Conservation (phyloP, 2,113 vertebrate genomes). For the Himantopus leucocephalus region DNA sequence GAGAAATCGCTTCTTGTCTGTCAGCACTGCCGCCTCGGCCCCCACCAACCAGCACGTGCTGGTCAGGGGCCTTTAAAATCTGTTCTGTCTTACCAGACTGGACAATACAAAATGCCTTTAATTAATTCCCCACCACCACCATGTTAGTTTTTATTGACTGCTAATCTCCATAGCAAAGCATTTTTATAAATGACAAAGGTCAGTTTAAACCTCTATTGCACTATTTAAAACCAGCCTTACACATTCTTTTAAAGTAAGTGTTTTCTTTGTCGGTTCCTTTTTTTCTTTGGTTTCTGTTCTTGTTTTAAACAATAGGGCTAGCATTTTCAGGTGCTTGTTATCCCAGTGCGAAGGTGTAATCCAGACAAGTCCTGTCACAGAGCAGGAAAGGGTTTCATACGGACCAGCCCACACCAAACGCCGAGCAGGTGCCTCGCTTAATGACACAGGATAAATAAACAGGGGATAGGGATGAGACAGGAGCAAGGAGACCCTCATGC, state of each 20-base stretch:
- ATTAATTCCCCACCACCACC: neutral
- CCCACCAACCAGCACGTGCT: neutral
- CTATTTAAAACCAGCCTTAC: neutral
- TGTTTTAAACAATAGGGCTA: neutral
- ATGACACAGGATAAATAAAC: neutral
- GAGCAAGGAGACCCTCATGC: neutral
- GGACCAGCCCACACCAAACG: neutral
- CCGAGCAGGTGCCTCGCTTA: neutral
- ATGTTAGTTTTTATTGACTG: neutral
- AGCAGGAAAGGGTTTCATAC: neutral
- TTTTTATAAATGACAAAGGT: neutral
- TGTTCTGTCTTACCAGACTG: neutral
- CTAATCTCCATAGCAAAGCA: neutral
- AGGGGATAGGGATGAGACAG: neutral
- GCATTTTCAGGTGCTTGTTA: neutral
- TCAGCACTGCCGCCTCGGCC: neutral
- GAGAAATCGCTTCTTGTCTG: neutral
- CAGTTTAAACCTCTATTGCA: neutral
- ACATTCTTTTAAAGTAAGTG: neutral
- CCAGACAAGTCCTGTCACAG: neutral
- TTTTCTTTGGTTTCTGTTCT: neutral
- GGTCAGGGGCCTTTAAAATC: accelerated
- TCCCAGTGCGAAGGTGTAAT: neutral
- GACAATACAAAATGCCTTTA: neutral
- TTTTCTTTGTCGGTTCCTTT: too few relatives aligned